These are phyloP conservation scores for Sesia apiformis DNA, from an alignment of 2,888 invertebrate genomes.

Conservation along the genomic window DNA sequence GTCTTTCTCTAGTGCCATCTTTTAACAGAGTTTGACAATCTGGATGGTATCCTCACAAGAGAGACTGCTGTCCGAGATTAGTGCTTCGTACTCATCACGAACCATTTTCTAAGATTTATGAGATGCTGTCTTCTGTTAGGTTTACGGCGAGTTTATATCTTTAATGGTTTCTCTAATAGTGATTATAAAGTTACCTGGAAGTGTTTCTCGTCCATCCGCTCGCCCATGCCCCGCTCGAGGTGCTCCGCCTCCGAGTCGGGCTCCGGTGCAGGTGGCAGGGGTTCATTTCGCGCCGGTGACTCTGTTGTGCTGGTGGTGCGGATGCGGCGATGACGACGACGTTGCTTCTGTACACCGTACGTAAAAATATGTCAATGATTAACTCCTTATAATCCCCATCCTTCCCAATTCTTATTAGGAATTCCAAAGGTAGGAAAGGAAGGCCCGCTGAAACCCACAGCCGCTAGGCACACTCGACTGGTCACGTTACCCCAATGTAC, in stretches of 20 bases:
- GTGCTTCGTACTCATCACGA: neutral
- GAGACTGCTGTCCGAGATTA: too few species aligned
- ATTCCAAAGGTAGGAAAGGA: too few species aligned
- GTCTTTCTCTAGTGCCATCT: too few species aligned
- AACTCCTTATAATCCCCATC: too few species aligned
- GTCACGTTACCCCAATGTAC: too few species aligned
- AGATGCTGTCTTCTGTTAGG: neutral
- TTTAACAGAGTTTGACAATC: too few species aligned
- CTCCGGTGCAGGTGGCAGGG: slow-evolving; percentile 12
- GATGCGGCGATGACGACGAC: slow-evolving; percentile 46
- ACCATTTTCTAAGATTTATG: neutral
- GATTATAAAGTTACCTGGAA: slow-evolving; percentile 37
- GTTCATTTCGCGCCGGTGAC: neutral
- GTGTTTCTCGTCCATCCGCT: slow-evolving; percentile 48
- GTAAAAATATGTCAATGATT: neutral
- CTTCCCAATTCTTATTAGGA: too few species aligned
- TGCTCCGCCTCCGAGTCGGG: slow-evolving; percentile 46
- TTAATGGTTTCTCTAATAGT: neutral
- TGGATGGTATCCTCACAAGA: too few species aligned
- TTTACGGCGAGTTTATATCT: neutral
- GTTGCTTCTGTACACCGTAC: slow-evolving; percentile 26
- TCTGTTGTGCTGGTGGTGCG: slow-evolving; percentile 39
- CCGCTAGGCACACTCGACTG: too few species aligned
- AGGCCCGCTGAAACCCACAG: too few species aligned
- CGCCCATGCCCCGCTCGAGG: slow-evolving; percentile 53